Conservation (phyloP, 2,113 vertebrate species). For the Tenebrosternarchus preto region DNA sequence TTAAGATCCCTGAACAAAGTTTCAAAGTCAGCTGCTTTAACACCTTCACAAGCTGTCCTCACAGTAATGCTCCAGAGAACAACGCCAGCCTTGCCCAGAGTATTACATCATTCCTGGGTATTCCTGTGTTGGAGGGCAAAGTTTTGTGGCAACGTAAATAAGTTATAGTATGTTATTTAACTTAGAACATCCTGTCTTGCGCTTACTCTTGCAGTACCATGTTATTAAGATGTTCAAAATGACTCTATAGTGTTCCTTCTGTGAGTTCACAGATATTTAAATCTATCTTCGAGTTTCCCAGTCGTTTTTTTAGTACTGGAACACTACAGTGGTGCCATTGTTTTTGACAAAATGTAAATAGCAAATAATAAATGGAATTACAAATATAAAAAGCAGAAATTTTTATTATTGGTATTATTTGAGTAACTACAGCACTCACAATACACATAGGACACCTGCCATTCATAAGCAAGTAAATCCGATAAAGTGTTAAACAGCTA, state of each 20-base stretch:
- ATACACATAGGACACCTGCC: too few species aligned
- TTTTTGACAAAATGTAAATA: too few species aligned
- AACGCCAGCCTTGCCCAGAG: not conserved
- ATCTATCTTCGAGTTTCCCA: not conserved
- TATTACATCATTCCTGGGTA: not conserved
- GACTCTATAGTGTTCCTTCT: not conserved
- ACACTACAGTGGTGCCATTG: too few species aligned
- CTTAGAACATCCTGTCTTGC: conserved; percentile 62
- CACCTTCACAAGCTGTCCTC: not conserved
- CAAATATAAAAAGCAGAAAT: too few species aligned
- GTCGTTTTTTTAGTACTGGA: too few species aligned
- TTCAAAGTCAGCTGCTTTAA: not conserved
- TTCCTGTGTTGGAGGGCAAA: conserved; percentile 38
- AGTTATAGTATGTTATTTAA: conserved; percentile 71
- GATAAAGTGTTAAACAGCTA: not conserved
- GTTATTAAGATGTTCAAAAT: not conserved
- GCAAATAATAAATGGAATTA: too few species aligned
- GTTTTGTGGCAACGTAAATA: too few species aligned
- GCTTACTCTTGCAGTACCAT: conserved; percentile 51
- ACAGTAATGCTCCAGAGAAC: not conserved
- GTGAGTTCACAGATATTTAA: not conserved
- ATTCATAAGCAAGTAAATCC: not conserved
- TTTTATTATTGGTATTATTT: too few species aligned
- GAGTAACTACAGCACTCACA: too few species aligned
- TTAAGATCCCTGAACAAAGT: not conserved